Evolutionary conservation across 2,888 invertebrate genomes (phyloP), one percentile per base, ranked within the genome.

Genomic region (Sarcophaga carnaria): DNA sequence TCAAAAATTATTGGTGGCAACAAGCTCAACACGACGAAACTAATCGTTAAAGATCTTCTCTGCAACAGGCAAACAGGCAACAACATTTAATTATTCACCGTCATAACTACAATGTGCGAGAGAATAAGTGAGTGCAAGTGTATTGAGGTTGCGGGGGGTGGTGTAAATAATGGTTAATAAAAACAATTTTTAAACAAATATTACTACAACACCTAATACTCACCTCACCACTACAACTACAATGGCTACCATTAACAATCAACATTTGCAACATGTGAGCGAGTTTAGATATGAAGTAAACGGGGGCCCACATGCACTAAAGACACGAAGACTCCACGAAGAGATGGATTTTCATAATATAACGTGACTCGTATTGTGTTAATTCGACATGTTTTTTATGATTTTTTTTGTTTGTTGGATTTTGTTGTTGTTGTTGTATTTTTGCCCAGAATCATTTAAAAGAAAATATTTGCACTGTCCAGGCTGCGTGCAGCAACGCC

Each of bases 321-420:
- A 54, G 54, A 54, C 54, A 14, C 27, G 27, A 27, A 27, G 27
- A 27, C 14, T 3, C 54, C 5, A 54, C 49, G 25, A 10, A 62
- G 62, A 80, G 66, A 37, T 80, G 75, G 74, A 75, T 75, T 80
- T 71, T 76, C 67, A 80, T 76, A 47, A 85, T 82, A 84, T 67
- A 87, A 80, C 86, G 81, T 89, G 90, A 89, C 88, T 89, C 89
- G 90, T 90, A 90, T 87, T 84, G 92, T 92, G 92, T 92, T 92
- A 92, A 92, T 92, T 92, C 92, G 92, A 92, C 92, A 92, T 92
- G 90, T 91, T 92, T 91, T 89, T 25, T 59, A 20, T n/a, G n/a
- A 11, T 8, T n/a, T 62, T 0, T 14, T 60, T 5, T 25, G 10
- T 4, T 0, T 20, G 20, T 20, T 20, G 20, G 20, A 20, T 20